Base-by-base conservation (phyloP, 2,888 invertebrate species). In the Standfussiana lucernea region DNA sequence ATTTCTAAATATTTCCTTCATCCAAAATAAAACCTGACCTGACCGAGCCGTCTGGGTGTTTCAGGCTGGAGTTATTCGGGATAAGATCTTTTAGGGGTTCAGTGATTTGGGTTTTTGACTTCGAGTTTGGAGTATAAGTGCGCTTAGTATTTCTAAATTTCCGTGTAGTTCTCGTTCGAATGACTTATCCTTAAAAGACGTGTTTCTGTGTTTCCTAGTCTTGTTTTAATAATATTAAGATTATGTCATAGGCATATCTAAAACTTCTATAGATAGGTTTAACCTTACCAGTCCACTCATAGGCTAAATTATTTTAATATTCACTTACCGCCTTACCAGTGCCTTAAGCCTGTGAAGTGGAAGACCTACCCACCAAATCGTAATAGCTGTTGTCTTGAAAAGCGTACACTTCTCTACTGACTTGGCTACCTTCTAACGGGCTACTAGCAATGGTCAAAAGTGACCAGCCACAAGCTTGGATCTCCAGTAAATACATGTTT, bases 151-250 rank as follows among this genome's bases (percentile, higher is more conserved):
- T 59, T n/a, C 42, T 35, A 45, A 45, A 59, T 35, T 42, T 8
- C 53, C 53, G 15, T 47, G 37, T 68, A 50, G 47, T 28, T 64
- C 24, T 47, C 10, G 24, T 40, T 56, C n/a, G 28, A 66, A 70
- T 37, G 35, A 8, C 28, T 35, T n/a, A 83, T 42, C 24, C 32
- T 42, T 18, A 67, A 42, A 53, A 35, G 42, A 47, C 53, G n/a
- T 84, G 42, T 80, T 71, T 56, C 40, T 56, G 59, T 70, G 40
- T 24, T 76, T 72, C 77, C 88, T 88, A 86, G 86, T 83, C 83
- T 78, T 74, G 5, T 50, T 75, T 72, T 18, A 64, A 40, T 59
- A 74, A 69, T 62, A 66, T 84, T 80, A 80, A 62, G 74, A 62
- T 47, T 45, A 35, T 71, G 56, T 45, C 28, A 69, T 69, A 84